These are phyloP conservation scores for Quadroppia sp. DNA, from an alignment of 2,888 invertebrate species.

Conservation along the genomic window DNA sequence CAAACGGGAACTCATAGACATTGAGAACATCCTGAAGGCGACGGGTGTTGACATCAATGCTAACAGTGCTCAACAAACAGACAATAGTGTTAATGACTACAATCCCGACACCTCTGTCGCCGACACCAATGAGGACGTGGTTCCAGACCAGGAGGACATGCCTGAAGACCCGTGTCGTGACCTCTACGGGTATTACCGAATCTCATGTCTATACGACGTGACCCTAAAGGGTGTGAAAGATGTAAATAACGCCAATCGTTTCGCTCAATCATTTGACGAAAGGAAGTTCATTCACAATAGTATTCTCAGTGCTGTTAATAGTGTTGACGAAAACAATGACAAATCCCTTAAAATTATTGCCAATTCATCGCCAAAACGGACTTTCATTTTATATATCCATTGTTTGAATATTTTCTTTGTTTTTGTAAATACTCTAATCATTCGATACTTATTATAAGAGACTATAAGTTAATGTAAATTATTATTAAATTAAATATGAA, in stretches of 20 bases:
- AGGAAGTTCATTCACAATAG: slow-evolving; percentile 26
- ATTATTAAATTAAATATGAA: not conserved
- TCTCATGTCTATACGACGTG: slow-evolving; percentile 41
- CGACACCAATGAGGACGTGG: not conserved
- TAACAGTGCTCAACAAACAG: slow-evolving; percentile 26
- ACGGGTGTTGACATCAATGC: slow-evolving; percentile 24
- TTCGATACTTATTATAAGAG: slow-evolving; percentile 1
- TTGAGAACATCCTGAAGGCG: slow-evolving; percentile 50
- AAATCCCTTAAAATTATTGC: not conserved
- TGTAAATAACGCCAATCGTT: slow-evolving; percentile 17
- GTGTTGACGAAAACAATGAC: not conserved
- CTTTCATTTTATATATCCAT: not conserved
- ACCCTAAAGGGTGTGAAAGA: slow-evolving; percentile 35
- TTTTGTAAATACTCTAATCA: slow-evolving; percentile 16
- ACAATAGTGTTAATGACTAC: slow-evolving; percentile 4
- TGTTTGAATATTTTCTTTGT: slow-evolving; percentile 9
- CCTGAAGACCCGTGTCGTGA: slow-evolving; percentile 19
- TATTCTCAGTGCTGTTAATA: slow-evolving; percentile 13
- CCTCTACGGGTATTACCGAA: slow-evolving; percentile 39
- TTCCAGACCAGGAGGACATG: slow-evolving; percentile 19
- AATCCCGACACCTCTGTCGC: not conserved
- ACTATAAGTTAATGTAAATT: not conserved
- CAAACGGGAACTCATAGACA: slow-evolving; percentile 55
- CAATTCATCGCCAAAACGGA: not conserved
- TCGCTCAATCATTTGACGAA: slow-evolving; percentile 41